Evolutionary conservation across 2,888 invertebrate species (phyloP), one percentile per base, ranked within the genome.

Genomic region (Marasmarcha lunaedactyla): DNA sequence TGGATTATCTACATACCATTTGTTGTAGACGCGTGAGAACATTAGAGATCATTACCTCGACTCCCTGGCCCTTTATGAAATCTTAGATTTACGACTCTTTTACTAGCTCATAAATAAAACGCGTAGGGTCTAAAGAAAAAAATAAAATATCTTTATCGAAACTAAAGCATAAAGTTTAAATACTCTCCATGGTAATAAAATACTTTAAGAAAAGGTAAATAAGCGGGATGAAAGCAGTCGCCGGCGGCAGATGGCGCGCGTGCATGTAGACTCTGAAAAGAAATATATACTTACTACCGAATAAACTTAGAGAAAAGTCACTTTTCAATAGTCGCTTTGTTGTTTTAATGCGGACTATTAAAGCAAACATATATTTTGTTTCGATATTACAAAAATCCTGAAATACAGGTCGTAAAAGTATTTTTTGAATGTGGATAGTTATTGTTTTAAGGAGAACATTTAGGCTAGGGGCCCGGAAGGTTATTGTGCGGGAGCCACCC

Each of bases 161-260:
- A 54, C 59, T 56, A 62, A 62, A 57, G 57, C 65, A 68, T 72
- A 72, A 76, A 71, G 44, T 69, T 73, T 66, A 69, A 76, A 77
- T 70, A 67, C 69, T 69, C 68, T 74, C 64, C 70, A 71, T 77
- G 60, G 71, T 72, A 72, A 72, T 74, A 71, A 77, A 77, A 76
- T 77, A 74, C 77, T 77, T 81, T 77, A 67, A 70, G 70, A 71
- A 69, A 71, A 70, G 60, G 63, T 68, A 69, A 71, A 73, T 76
- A 68, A 66, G 59, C 61, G 61, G 76, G 76, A 77, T 77, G 69
- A 81, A 78, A 78, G 77, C 71, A 69, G 57, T 64, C 67, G 73
- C 76, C 77, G 74, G 62, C 60, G 64, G 66, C 78, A 76, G 71
- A 74, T 72, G 77, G 63, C 59, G 54, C 56, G 59, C 48, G 73